phyloP scores from a whole-genome alignment of 2,888 invertebrate species.

The Anthophora plumipes region DNA sequence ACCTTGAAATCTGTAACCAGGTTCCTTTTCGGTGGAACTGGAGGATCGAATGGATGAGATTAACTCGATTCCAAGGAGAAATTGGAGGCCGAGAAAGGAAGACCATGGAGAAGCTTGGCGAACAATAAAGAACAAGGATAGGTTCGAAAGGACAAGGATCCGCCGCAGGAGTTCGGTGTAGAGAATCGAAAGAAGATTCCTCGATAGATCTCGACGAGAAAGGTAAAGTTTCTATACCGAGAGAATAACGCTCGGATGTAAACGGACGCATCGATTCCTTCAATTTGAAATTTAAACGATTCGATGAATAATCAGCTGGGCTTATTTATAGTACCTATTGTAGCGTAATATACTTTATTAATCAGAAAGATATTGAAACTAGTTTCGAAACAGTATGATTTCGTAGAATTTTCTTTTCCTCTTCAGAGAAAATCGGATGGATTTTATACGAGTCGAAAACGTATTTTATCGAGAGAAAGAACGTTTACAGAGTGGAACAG shows the following conservation, averaged over 20 bases:
- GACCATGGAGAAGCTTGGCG: neutral
- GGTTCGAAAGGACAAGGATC: neutral
- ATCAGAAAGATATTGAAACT: neutral
- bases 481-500: neutral
- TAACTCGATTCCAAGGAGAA: neutral
- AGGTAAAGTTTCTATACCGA: neutral
- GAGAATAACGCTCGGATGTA: too few relatives aligned
- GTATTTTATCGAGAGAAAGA: neutral
- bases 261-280: neutral
- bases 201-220: neutral
- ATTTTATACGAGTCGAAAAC: too few relatives aligned
- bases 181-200: neutral
- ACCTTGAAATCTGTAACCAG: neutral
- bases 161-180: neutral
- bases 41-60: neutral
- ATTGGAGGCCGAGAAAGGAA: neutral
- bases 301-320: neutral
- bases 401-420: too few relatives aligned
- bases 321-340: neutral
- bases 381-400: neutral
- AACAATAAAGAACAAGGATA: neutral
- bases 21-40: too few relatives aligned
- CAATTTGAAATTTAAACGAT: conserved; percentile 27
- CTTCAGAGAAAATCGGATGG: too few relatives aligned
- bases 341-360: neutral